phyloP scores from a whole-genome alignment of 2,888 invertebrate species.

The Chloroclystis v-ata region DNA sequence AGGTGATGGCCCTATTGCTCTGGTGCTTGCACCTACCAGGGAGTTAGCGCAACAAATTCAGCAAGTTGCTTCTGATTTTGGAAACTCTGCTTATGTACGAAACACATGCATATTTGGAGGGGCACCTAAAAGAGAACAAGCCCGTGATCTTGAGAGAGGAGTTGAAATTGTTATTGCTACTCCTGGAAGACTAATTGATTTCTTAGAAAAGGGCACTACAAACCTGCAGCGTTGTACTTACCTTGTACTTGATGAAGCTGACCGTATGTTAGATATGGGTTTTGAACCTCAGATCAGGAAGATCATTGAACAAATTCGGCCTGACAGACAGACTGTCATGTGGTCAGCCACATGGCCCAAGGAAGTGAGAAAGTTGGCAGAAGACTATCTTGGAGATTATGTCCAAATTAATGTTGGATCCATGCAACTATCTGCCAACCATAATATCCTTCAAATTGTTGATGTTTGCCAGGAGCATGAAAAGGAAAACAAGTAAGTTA shows the following conservation, averaged over 20 bases:
- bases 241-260: slow-evolving; percentile 93
- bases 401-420: slow-evolving; percentile 95
- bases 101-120: slow-evolving; percentile 95
- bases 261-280: slow-evolving; percentile 98
- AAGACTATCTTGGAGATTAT: slow-evolving; percentile 94
- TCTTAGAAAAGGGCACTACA: slow-evolving; percentile 85
- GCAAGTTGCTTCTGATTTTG: slow-evolving; percentile 89
- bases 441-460: slow-evolving; percentile 92
- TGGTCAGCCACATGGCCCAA: slow-evolving; percentile 99
- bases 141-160: slow-evolving; percentile 84
- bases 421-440: slow-evolving; percentile 90
- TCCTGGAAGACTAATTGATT: slow-evolving; percentile 92
- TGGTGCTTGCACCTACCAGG: slow-evolving; percentile 88
- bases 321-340: slow-evolving; percentile 97
- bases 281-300: slow-evolving; percentile 97
- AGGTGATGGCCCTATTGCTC: slow-evolving; percentile 90
- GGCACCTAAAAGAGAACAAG: slow-evolving; percentile 88
- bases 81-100: slow-evolving; percentile 84
- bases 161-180: slow-evolving; percentile 94
- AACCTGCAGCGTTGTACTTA: slow-evolving; percentile 88
- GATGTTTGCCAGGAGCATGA: slow-evolving; percentile 93
- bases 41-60: slow-evolving; percentile 90
- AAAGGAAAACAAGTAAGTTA: slow-evolving; percentile 82
- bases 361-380: slow-evolving; percentile 93
- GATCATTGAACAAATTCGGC: slow-evolving; percentile 94